phyloP scores from a whole-genome alignment of 2,113 vertebrate species.

The Lophura nycthemera region DNA sequence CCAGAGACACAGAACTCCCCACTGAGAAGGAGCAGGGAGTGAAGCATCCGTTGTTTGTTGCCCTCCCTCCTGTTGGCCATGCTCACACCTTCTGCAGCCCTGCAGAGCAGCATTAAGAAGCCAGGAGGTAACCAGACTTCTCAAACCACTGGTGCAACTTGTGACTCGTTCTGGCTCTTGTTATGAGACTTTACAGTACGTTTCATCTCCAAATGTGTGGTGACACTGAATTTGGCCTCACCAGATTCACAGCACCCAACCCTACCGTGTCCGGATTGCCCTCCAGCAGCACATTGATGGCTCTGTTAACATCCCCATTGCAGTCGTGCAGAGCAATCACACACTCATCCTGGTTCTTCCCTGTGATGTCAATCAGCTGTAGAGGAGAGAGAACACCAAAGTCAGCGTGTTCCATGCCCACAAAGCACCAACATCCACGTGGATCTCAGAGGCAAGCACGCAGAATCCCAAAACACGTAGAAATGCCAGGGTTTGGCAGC shows the following conservation, averaged over 20 bases:
- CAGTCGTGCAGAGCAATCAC: constrained; percentile 98
- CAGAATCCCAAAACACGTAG: neutral
- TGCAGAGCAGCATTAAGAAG: accelerated
- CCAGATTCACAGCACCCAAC: neutral
- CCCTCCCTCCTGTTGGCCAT: neutral
- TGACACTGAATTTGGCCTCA: neutral
- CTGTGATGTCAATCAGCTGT: constrained; percentile 97
- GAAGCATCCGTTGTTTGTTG: neutral
- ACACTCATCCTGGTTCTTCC: constrained; percentile 98
- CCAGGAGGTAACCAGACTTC: neutral
- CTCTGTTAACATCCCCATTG: constrained; percentile 97
- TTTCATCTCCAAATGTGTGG: neutral
- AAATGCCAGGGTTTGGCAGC: neutral
- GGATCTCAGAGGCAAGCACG: accelerated
- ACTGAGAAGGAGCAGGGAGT: neutral
- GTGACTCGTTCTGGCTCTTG: neutral
- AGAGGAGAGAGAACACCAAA: neutral
- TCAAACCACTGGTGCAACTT: neutral
- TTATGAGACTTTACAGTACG: neutral
- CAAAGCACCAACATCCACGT: accelerated
- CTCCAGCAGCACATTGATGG: constrained; percentile 97
- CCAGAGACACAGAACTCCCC: accelerated
- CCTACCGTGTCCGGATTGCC: constrained; percentile 97
- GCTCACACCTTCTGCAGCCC: accelerated
- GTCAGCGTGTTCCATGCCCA: neutral